These are phyloP conservation scores for Sylvia atricapilla DNA, from an alignment of 2,113 vertebrate genomes.

Conservation along the genomic window DNA sequence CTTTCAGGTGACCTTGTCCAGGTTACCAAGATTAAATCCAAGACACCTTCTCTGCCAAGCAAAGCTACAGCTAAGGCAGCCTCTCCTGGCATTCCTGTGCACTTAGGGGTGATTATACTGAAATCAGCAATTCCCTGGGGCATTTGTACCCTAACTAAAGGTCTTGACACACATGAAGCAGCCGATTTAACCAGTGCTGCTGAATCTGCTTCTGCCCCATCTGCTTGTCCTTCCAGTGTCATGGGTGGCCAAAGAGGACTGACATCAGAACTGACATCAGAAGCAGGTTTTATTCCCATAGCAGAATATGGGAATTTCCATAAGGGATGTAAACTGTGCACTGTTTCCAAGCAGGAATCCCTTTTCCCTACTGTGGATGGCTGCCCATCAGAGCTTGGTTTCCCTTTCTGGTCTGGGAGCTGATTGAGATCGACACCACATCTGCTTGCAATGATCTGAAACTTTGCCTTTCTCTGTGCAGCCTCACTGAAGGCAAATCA, in stretches of 20 bases:
- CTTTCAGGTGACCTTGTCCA: not conserved
- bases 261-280: not conserved
- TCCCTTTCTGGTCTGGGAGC: not conserved
- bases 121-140: not conserved
- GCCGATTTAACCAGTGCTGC: rapidly evolving
- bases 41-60: not conserved
- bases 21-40: not conserved
- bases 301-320: not conserved
- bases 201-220: not conserved
- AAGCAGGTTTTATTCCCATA: not conserved
- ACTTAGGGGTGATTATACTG: not conserved
- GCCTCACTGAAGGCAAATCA: not conserved
- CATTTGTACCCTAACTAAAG: not conserved
- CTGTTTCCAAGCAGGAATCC: not conserved
- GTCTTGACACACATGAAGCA: rapidly evolving
- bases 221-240: not conserved
- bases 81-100: not conserved
- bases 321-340: not conserved
- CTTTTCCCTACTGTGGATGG: rapidly evolving
- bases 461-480: not conserved
- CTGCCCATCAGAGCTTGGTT: not conserved
- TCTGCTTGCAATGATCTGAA: not conserved
- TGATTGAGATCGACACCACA: not conserved
- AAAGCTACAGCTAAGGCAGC: not conserved
- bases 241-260: not conserved